Evolutionary conservation across 2,113 vertebrate genomes (phyloP).

Genomic region (Bambusicola thoracicus): DNA sequence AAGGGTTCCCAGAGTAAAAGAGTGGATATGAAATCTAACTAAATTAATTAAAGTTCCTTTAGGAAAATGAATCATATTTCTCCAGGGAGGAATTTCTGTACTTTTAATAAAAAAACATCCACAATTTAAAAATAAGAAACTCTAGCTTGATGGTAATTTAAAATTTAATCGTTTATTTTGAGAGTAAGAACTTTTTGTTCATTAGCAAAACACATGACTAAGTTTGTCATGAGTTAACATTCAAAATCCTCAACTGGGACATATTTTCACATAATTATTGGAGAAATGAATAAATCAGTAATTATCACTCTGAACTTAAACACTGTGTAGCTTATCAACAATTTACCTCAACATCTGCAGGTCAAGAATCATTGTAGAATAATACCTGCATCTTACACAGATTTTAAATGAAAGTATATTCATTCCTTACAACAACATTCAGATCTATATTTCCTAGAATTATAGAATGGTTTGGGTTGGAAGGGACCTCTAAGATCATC

Average conservation of each 20-base stretch:
- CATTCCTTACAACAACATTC: neutral
- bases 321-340: neutral
- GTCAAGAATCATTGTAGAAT: neutral
- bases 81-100: neutral
- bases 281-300: conserved; percentile 19
- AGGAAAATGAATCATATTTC: neutral
- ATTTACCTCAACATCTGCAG: neutral
- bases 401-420: neutral
- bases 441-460: neutral
- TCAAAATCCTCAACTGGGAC: neutral
- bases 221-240: neutral
- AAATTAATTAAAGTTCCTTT: conserved; percentile 32
- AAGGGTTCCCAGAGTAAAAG: neutral
- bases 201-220: neutral
- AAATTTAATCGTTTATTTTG: conserved; percentile 22
- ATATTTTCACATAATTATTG: conserved; percentile 15
- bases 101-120: neutral
- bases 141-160: neutral
- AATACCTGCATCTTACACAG: neutral
- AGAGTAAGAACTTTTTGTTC: neutral
- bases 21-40: neutral
- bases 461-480: no score
- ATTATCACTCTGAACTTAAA: neutral
- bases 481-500: no score
- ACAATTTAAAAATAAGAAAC: neutral